Conservation (phyloP, 2,797 vertebrate species). For the Columba guinea region DNA sequence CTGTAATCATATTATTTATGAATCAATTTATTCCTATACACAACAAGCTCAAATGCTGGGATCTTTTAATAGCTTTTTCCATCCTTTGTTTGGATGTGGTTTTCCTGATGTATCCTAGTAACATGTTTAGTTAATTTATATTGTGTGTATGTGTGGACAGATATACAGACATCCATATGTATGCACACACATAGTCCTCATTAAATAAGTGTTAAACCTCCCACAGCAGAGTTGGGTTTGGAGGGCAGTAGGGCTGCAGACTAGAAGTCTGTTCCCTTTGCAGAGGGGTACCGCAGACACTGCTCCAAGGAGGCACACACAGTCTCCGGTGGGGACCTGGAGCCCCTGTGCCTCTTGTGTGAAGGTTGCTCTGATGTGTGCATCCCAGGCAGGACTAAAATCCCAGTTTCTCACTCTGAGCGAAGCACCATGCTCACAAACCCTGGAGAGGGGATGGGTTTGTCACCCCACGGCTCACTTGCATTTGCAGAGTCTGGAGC, state of each 20-base stretch:
- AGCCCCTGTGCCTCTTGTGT: accelerated
- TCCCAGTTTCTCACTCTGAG: not conserved
- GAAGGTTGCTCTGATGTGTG: not conserved
- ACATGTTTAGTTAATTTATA: slow-evolving; percentile 61
- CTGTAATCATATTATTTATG: not conserved
- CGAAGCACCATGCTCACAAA: not conserved
- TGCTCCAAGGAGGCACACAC: not conserved
- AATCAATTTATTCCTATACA: not conserved
- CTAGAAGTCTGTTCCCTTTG: not conserved
- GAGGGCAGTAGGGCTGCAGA: not conserved
- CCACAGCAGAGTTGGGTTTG: not conserved
- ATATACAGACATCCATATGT: slow-evolving; percentile 61
- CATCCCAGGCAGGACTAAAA: not conserved
- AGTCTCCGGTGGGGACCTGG: accelerated
- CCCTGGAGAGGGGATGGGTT: accelerated
- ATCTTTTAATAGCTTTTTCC: slow-evolving; percentile 56
- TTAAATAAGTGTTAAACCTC: slow-evolving; percentile 58
- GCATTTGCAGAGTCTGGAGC: accelerated
- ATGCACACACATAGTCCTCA: slow-evolving; percentile 47
- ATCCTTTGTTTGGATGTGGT: slow-evolving; percentile 59
- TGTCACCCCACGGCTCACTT: accelerated
- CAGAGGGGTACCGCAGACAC: not conserved
- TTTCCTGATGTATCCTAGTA: slow-evolving; percentile 70
- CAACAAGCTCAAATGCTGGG: not conserved
- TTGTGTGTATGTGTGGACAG: slow-evolving; percentile 48